Percentiles rank a stretch among this genome's conserved stretches.
Conservation (phyloP, 2,888 invertebrate species). For the Danaus chrysippus region DNA sequence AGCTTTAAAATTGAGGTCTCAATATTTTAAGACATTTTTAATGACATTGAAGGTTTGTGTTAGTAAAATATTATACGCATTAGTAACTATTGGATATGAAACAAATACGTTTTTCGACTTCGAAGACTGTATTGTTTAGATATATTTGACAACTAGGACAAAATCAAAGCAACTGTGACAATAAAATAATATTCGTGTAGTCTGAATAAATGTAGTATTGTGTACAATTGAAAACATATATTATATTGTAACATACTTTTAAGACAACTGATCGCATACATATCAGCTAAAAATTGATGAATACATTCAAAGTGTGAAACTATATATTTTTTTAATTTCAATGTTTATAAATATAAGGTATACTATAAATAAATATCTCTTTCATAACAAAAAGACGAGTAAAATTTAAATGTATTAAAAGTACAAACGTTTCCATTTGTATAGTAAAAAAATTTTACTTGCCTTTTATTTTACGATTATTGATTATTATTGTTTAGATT, state of each 20-base stretch:
- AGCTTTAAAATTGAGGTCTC: constrained; percentile 49
- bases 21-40: constrained; percentile 25
- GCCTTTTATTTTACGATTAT: constrained; percentile 19
- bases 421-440: constrained; percentile 30
- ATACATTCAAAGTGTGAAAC: constrained; percentile 1
- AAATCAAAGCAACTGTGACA: neutral
- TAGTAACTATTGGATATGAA: constrained; percentile 36
- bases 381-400: neutral
- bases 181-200: constrained; percentile 10
- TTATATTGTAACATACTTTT: neutral
- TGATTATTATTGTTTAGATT: constrained; percentile 34
- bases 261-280: constrained; percentile 5
- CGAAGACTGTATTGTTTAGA: constrained; percentile 40
- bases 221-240: too few relatives aligned
- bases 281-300: constrained; percentile 6
- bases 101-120: constrained; percentile 35
- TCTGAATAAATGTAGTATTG: neutral
- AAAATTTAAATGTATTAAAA: constrained; percentile 19
- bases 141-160: constrained; percentile 19
- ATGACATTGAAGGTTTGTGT: constrained; percentile 30
- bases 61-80: constrained; percentile 24
- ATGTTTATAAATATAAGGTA: neutral
- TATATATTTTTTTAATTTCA: constrained; percentile 1
- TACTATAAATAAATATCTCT: neutral
- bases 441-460: constrained; percentile 24